These are phyloP conservation scores for Oryzias woworae DNA, from an alignment of 2,113 vertebrate genomes.

Conservation along the genomic window DNA sequence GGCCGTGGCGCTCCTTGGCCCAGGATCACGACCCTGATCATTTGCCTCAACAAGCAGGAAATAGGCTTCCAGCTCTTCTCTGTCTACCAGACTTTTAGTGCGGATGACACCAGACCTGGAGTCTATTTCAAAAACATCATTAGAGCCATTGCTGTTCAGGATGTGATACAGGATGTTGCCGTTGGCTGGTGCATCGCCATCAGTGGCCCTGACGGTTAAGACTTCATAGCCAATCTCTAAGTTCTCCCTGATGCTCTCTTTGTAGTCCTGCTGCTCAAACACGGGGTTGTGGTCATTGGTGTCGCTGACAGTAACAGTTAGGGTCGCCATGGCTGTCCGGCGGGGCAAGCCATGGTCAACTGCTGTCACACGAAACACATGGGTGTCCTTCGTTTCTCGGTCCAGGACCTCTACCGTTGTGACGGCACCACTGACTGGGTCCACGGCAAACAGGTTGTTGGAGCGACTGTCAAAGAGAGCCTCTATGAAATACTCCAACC, in stretches of 20 bases:
- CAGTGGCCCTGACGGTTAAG: constrained; percentile 90
- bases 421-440: constrained; percentile 76
- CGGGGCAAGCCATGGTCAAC: constrained; percentile 83
- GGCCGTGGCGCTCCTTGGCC: constrained; percentile 87
- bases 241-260: constrained; percentile 93
- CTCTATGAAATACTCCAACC: constrained; percentile 87
- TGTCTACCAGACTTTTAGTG: constrained; percentile 87
- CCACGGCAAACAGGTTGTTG: constrained; percentile 81
- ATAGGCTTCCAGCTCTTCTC: constrained; percentile 87
- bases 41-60: constrained; percentile 87
- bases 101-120: constrained; percentile 90
- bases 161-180: constrained; percentile 92
- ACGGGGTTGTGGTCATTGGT: constrained; percentile 89
- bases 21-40: constrained; percentile 89
- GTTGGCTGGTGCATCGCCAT: constrained; percentile 87
- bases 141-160: constrained; percentile 78
- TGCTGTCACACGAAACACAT: constrained; percentile 88
- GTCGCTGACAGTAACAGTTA: constrained; percentile 88
- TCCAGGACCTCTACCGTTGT: constrained; percentile 86
- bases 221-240: constrained; percentile 95
- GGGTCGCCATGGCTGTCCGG: constrained; percentile 89
- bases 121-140: constrained; percentile 90
- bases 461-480: constrained; percentile 95
- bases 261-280: constrained; percentile 93
- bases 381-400: constrained; percentile 91